A percentile compares a stretch with the other conserved stretches of the same genome.
These are phyloP conservation scores for Cabera pusaria DNA, from an alignment of 2,888 invertebrate genomes.

Conservation along the genomic window DNA sequence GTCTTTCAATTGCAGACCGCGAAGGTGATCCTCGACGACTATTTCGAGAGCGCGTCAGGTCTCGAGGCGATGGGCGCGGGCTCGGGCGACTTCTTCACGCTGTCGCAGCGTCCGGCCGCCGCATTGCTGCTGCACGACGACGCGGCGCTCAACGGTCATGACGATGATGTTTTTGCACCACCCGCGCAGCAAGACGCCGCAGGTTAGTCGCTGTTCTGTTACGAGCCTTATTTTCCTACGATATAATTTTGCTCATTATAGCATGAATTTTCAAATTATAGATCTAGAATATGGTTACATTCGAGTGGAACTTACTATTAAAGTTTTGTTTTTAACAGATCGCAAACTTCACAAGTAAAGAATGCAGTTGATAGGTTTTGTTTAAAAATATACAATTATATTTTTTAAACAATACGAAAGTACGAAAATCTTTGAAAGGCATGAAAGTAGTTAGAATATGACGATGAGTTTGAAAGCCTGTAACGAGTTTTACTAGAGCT, in stretches of 20 bases:
- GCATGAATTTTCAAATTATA: no score
- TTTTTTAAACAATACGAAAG: no score
- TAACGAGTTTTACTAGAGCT: no score
- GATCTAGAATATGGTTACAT: no score
- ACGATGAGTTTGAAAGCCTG: slow-evolving; percentile 47
- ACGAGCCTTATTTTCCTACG: no score
- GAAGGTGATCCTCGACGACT: slow-evolving; percentile 94
- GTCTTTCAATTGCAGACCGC: no score
- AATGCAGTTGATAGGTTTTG: slow-evolving; percentile 10
- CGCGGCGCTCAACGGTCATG: slow-evolving; percentile 67
- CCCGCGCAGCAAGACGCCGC: slow-evolving; percentile 9
- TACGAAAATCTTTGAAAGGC: slow-evolving; percentile 31
- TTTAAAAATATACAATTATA: slow-evolving; percentile 1
- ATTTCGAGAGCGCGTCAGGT: slow-evolving; percentile 85
- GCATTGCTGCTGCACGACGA: slow-evolving; percentile 73
- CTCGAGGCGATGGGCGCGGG: slow-evolving; percentile 76
- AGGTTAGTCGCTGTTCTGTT: no score
- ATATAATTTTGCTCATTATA: no score
- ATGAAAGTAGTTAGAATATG: slow-evolving; percentile 40
- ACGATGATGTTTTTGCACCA: slow-evolving; percentile 71
- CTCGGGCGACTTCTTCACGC: slow-evolving; percentile 80
- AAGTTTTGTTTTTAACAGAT: slow-evolving; percentile 23
- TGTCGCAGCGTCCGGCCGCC: slow-evolving; percentile 78
- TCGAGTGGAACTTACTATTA: slow-evolving; percentile 6
- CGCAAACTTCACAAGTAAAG: slow-evolving; percentile 14